These are phyloP conservation scores for Aplidium turbinatum DNA, from an alignment of 23 tunicate species.

Conservation along the genomic window DNA sequence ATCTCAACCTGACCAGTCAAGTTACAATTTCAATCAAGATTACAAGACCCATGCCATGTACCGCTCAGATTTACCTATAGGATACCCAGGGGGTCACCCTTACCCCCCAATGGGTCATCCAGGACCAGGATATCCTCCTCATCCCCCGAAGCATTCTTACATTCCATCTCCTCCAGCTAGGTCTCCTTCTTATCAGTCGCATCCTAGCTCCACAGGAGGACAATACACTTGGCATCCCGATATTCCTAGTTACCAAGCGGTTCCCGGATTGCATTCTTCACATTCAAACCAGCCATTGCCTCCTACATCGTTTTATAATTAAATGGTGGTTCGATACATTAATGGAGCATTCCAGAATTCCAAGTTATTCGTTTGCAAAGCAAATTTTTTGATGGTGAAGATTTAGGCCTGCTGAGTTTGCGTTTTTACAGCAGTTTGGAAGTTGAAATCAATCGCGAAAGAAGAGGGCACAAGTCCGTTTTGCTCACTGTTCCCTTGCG, in stretches of 20 bases:
- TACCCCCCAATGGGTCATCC: conserved; percentile 61
- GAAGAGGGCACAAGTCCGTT: no score
- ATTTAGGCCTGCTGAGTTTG: no score
- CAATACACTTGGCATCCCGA: conserved; percentile 69
- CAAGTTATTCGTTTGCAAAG: no score
- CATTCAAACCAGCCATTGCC: conserved; percentile 80
- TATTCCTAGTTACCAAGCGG: conserved; percentile 25
- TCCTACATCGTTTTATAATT: conserved; percentile 92
- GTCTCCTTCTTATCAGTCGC: conserved; percentile 63
- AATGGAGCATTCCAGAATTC: no score
- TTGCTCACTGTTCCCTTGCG: no score
- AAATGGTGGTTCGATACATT: not conserved
- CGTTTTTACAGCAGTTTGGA: no score
- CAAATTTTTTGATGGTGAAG: no score
- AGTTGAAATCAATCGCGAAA: no score
- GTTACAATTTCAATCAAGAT: conserved; percentile 58
- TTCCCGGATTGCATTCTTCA: conserved; percentile 29
- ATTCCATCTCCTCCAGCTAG: conserved; percentile 52
- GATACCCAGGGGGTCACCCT: conserved; percentile 31
- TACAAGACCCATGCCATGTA: conserved; percentile 66
- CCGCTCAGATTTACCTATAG: conserved; percentile 51
- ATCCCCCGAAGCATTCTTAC: conserved; percentile 39
- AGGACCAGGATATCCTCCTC: conserved; percentile 30
- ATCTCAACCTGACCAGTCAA: conserved; percentile 88
- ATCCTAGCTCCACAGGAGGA: conserved; percentile 20